These are phyloP conservation scores for Melolontha melolontha DNA, from an alignment of 2,888 invertebrate species.

Conservation along the genomic window DNA sequence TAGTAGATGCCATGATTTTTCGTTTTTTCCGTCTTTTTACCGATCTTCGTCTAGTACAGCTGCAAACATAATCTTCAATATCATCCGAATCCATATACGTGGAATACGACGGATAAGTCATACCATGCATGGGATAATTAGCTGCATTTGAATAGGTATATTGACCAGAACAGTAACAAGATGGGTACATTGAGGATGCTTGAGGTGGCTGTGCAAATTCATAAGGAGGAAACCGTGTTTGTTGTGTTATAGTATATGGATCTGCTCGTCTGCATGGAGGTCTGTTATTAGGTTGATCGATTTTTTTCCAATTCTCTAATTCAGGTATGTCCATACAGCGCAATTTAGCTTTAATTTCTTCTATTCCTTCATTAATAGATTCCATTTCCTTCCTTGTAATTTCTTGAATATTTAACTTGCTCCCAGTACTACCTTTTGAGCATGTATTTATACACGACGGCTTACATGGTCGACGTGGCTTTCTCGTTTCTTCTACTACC, in stretches of 20 bases:
- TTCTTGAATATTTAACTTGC: constrained; percentile 45
- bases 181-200: constrained; percentile 5
- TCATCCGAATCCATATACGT: constrained; percentile 15
- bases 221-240: constrained; percentile 1
- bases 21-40: constrained; percentile 3
- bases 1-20: background rate
- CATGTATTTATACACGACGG: background rate
- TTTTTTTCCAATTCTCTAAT: constrained; percentile 42
- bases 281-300: background rate
- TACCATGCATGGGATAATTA: constrained; percentile 6
- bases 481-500: no score
- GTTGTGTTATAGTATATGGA: background rate
- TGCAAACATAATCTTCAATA: constrained; percentile 9
- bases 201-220: background rate
- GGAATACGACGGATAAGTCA: background rate
- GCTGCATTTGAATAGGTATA: background rate
- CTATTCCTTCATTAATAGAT: constrained; percentile 48
- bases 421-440: background rate
- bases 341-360: constrained; percentile 48
- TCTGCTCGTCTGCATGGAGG: background rate
- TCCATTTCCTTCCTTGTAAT: constrained; percentile 52
- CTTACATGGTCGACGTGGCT: background rate
- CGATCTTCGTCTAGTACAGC: background rate
- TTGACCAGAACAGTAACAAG: background rate
- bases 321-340: constrained; percentile 50